These are phyloP conservation scores for Trachymyrmex septentrionalis DNA, from an alignment of 1,140 invertebrate species.

Conservation along the genomic window DNA sequence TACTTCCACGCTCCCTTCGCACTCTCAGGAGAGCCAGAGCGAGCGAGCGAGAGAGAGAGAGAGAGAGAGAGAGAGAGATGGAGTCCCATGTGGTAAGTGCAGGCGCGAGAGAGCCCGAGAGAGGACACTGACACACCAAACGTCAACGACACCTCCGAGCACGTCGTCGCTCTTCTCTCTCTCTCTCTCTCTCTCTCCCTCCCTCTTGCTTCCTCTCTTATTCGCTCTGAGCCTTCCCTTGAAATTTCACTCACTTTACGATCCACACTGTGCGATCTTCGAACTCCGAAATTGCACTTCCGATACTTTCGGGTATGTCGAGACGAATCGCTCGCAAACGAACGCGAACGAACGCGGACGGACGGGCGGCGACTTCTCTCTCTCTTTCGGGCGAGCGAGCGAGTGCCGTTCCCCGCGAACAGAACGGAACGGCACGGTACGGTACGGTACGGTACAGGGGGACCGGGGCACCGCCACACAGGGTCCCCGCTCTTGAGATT, in stretches of 20 bases:
- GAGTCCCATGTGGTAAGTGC: conserved; percentile 8
- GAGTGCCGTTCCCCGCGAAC: conserved; percentile 39
- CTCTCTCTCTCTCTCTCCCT: conserved; percentile 21
- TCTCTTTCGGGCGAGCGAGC: conserved; percentile 25
- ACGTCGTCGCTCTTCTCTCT: conserved; percentile 57
- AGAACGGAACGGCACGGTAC: conserved; percentile 22
- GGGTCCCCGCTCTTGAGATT: conserved; percentile 21
- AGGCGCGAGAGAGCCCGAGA: conserved; percentile 49
- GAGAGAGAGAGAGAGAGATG: conserved; percentile 15
- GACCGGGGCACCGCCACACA: neutral
- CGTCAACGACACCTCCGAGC: conserved; percentile 79
- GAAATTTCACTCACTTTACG: conserved; percentile 25
- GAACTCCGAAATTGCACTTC: conserved; percentile 29
- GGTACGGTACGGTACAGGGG: conserved; percentile 3
- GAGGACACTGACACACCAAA: conserved; percentile 81
- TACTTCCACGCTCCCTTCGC: conserved; percentile 27
- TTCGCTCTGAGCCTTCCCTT: neutral
- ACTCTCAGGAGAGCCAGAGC: conserved; percentile 12
- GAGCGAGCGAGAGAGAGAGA: neutral
- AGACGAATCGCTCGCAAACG: conserved; percentile 14
- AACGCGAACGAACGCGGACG: neutral
- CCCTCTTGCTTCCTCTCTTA: neutral
- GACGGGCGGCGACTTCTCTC: conserved; percentile 51
- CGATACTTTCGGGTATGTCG: too few species aligned
- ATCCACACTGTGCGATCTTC: neutral